Percentiles rank a stretch among this genome's conserved stretches.
Conservation (phyloP, 2,797 vertebrate genomes). For the Oceanodroma leucorhoa region DNA sequence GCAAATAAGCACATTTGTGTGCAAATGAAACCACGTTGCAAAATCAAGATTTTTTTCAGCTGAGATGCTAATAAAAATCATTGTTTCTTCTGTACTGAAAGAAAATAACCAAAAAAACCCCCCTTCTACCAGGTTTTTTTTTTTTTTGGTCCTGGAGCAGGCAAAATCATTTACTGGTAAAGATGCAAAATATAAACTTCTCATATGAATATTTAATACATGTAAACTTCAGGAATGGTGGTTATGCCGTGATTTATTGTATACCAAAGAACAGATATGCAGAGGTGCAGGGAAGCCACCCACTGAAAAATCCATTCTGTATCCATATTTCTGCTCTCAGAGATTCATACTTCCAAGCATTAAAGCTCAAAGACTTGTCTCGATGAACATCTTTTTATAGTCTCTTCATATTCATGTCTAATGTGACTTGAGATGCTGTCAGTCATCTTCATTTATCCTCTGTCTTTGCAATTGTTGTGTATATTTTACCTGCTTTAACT, state of each 20-base stretch:
- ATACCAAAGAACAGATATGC: background rate
- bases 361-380: constrained; percentile 17
- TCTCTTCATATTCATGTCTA: background rate
- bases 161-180: background rate
- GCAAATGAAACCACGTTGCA: background rate
- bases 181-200: background rate
- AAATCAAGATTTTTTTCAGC: background rate
- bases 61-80: background rate
- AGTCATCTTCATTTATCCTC: constrained; percentile 23
- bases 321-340: background rate
- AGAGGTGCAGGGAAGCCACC: background rate
- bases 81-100: background rate
- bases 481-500: constrained; percentile 19
- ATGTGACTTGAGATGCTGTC: constrained; percentile 18
- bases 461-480: constrained; percentile 4
- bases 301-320: background rate
- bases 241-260: background rate
- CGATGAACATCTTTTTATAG: background rate
- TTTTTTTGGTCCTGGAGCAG: background rate
- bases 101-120: background rate
- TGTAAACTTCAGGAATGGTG: background rate
- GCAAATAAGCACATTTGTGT: background rate
- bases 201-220: background rate
- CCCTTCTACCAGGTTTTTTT: background rate
- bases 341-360: background rate